Evolutionary conservation across 1,140 invertebrate species (phyloP), one percentile per base, ranked within the genome.

Genomic region (Plutomurus gul): DNA sequence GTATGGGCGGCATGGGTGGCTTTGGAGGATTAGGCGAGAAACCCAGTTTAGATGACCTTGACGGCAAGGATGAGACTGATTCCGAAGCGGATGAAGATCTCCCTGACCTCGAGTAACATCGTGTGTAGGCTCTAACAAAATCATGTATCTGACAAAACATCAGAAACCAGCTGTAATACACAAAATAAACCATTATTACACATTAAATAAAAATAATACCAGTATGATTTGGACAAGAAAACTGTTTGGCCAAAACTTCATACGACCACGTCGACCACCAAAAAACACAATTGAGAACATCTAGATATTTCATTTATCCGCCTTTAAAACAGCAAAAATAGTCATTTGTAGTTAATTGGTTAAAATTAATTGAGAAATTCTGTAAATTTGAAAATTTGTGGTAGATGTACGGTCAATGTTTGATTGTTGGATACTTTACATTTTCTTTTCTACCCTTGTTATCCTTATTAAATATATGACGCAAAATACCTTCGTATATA

Each of bases 1-100:
- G 79, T 10, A 86, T 87, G 84, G 82, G 83, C 75, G 85, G 85
- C 71, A 86, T 87, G 85, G 85, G 85, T 46, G 85, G 83, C 46
- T 73, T 85, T 20, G 84, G 79, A 10, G 30, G 87, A 78, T 43
- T 82, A 80, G 22, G 84, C 78, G 84, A 81, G 16, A 65, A 72
- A 77, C 77, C 51, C 40, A 72, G 86, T 74, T 88, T 89, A 33
- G 87, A 89, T 77, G 88, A 89, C 79, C 82, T 89, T 73, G 87
- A 87, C n/a, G n/a, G n/a, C 25, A 86, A 86, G 10, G 87, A 88
- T 25, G 84, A 33, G 81, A 83, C 85, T 22, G 89, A 90, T 82
- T 90, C 89, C 33, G 90, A 90, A 76, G n/a, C n/a, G n/a, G 89
- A 90, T 60, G 89, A 89, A 73, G 88, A 88, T 51, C 85, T 90